Percentiles rank a stretch among this genome's conserved stretches.
Conservation (phyloP, 53 echinoderm and acorn worm species). For the Mesocentrotus franciscanus region DNA sequence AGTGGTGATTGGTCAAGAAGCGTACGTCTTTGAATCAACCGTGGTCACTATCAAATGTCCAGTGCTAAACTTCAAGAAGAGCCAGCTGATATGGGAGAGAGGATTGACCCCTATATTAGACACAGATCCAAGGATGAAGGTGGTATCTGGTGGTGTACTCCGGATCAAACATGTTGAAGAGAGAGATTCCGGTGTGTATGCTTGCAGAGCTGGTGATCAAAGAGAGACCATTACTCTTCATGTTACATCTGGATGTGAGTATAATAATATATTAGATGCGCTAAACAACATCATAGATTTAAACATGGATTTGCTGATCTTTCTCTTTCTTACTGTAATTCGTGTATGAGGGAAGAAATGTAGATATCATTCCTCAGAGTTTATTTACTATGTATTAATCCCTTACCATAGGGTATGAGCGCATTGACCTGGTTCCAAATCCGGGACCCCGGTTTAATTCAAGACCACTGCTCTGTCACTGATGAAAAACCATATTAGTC, state of each 20-base stretch:
- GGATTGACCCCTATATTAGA: neutral
- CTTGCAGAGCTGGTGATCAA: constrained; percentile 79
- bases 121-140: constrained; percentile 67
- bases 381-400: too few relatives aligned
- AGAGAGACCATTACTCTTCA: constrained; percentile 71
- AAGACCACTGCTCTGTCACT: too few relatives aligned
- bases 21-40: constrained; percentile 73
- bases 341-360: too few relatives aligned
- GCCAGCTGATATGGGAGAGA: constrained; percentile 76
- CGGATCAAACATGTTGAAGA: constrained; percentile 70
- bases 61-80: constrained; percentile 78
- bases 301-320: too few relatives aligned
- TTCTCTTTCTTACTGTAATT: too few relatives aligned
- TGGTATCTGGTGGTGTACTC: constrained; percentile 74
- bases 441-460: too few relatives aligned
- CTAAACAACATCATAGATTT: too few relatives aligned
- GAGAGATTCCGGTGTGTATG: constrained; percentile 82
- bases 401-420: too few relatives aligned
- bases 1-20: constrained; percentile 81
- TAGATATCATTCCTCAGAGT: too few relatives aligned
- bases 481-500: too few relatives aligned
- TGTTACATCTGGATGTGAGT: constrained; percentile 49
- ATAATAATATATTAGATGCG: neutral
- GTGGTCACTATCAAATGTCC: constrained; percentile 89
- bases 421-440: too few relatives aligned